Evolutionary conservation across 2,888 invertebrate genomes (phyloP).

Genomic region (Ryuthela nishihirai): DNA sequence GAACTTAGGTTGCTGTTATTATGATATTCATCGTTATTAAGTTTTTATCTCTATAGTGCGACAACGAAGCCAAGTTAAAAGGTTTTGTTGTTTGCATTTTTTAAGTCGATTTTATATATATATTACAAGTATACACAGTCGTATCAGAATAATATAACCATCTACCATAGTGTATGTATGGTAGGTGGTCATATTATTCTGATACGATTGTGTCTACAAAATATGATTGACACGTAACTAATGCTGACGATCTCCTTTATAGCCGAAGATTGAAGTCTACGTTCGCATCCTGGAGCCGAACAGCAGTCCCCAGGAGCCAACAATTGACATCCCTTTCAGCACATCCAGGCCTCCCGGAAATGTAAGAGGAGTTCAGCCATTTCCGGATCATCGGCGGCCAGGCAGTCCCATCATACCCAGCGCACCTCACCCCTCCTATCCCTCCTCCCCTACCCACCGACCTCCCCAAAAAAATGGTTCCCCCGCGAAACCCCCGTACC

Average conservation of each 20-base stretch:
- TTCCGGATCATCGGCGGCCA: neutral
- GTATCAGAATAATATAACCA: no score
- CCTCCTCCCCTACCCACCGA: conserved; percentile 24
- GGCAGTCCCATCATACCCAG: conserved; percentile 22
- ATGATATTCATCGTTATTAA: no score
- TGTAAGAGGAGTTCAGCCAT: neutral
- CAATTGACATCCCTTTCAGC: conserved; percentile 25
- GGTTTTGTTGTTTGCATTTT: no score
- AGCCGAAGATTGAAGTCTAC: conserved; percentile 42
- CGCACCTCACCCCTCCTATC: conserved; percentile 29
- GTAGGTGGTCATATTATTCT: no score
- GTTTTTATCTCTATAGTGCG: no score
- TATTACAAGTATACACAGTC: no score
- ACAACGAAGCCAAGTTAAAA: no score
- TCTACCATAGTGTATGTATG: no score
- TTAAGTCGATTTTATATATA: neutral
- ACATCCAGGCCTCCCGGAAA: conserved; percentile 10
- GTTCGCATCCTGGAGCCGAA: conserved; percentile 44
- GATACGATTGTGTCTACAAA: no score
- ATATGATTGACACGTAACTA: neutral
- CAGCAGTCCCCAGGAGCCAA: neutral
- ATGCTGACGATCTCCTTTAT: conserved; percentile 42
- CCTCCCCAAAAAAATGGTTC: conserved; percentile 2
- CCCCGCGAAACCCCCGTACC: conserved; percentile 13
- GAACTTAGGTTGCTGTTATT: no score